phyloP scores from a whole-genome alignment of 2,113 vertebrate genomes.

The Protobothrops mucrosquamatus region DNA sequence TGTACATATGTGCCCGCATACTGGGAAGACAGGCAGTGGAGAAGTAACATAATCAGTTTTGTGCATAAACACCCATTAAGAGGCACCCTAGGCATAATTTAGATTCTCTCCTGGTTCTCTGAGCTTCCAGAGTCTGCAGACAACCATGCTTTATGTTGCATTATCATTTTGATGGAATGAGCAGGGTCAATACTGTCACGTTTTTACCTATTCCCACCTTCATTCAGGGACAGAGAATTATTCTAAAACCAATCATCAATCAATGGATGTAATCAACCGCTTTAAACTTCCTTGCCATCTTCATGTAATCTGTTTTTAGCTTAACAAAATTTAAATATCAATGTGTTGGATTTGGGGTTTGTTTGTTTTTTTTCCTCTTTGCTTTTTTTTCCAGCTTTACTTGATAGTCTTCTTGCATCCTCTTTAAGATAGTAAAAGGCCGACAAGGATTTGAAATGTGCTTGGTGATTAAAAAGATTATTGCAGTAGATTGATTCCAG shows the following conservation, averaged over 20 bases:
- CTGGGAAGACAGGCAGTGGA: conserved; percentile 14
- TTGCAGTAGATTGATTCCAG: conserved; percentile 57
- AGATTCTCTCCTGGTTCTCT: conserved; percentile 53
- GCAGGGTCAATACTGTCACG: conserved; percentile 66
- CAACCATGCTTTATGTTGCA: conserved; percentile 61
- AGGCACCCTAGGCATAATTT: conserved; percentile 59
- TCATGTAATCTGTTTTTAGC: conserved; percentile 37
- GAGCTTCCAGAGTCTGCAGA: conserved; percentile 51
- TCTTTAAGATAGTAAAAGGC: conserved; percentile 55
- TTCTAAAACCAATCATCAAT: conserved; percentile 75
- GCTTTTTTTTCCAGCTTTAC: conserved; percentile 8
- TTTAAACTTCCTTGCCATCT: conserved; percentile 57
- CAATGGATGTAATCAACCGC: conserved; percentile 69
- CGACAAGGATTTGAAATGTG: conserved; percentile 52
- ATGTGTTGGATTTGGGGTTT: neutral
- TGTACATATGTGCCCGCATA: conserved; percentile 24
- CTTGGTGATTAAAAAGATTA: conserved; percentile 62
- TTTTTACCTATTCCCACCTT: conserved; percentile 35
- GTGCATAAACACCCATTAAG: conserved; percentile 62
- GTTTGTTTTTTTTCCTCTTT: neutral
- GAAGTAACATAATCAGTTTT: conserved; percentile 55
- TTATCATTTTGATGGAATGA: conserved; percentile 77
- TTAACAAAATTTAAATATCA: conserved; percentile 58
- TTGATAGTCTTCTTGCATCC: conserved; percentile 45
- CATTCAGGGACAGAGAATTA: conserved; percentile 64